Conservation (phyloP, 35 echinoderm and acorn worm species). For the Stichopus chloronotus region DNA sequence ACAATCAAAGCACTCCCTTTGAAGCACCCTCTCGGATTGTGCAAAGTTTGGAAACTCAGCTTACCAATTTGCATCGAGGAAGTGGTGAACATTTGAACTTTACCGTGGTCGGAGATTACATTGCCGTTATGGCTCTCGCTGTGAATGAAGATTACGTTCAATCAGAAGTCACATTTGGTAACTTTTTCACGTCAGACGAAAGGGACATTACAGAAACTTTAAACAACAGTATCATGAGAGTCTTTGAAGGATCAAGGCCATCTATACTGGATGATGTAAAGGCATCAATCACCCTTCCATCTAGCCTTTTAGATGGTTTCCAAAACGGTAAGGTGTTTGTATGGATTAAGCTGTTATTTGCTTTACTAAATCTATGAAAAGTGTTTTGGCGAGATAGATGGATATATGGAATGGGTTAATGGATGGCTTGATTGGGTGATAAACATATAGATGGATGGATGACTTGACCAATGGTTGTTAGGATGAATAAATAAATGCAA, state of each 20-base stretch:
- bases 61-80: not conserved
- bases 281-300: slow-evolving; percentile 6
- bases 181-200: not conserved
- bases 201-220: not conserved
- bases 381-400: no score
- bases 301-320: not conserved
- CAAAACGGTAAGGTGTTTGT: no score
- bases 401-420: no score
- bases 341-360: no score
- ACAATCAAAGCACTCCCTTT: not conserved
- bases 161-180: slow-evolving; percentile 23
- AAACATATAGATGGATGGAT: no score
- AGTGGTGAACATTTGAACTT: not conserved
- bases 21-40: not conserved
- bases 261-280: not conserved
- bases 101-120: no score
- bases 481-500: no score
- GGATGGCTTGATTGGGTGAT: no score
- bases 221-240: not conserved
- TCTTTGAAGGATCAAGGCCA: not conserved
- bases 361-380: no score
- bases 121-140: not conserved
- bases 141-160: not conserved
- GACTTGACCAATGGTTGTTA: no score
- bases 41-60: not conserved